These are phyloP conservation scores for Catotricha subobsoleta DNA, from an alignment of 2,888 invertebrate species.

Conservation along the genomic window DNA sequence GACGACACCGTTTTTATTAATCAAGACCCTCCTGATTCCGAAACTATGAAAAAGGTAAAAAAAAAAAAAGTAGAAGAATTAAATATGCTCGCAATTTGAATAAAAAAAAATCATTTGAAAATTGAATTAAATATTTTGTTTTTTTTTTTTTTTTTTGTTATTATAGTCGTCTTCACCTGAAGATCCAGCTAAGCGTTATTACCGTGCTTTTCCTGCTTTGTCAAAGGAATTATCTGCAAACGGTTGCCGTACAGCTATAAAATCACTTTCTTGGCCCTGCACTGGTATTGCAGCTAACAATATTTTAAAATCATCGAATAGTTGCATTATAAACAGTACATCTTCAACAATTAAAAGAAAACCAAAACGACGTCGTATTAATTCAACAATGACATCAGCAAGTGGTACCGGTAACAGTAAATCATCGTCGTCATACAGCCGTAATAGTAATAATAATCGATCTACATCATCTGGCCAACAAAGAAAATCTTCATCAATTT, in stretches of 20 bases:
- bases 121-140: not conserved
- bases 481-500: slow-evolving; percentile 17
- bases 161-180: slow-evolving; percentile 10
- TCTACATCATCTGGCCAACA: slow-evolving; percentile 15
- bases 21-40: not conserved
- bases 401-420: no score
- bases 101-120: no score
- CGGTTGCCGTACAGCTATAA: slow-evolving; percentile 9
- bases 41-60: not conserved
- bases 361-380: slow-evolving; percentile 21
- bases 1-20: not conserved
- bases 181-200: slow-evolving; percentile 56
- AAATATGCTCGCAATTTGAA: no score
- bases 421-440: not conserved
- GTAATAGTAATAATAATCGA: slow-evolving; percentile 12
- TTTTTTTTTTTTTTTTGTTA: not conserved
- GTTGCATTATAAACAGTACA: slow-evolving; percentile 18
- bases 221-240: slow-evolving; percentile 29
- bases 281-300: slow-evolving; percentile 17
- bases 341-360: slow-evolving; percentile 16
- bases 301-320: slow-evolving; percentile 13
- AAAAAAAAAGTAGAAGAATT: not conserved
- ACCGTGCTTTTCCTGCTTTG: slow-evolving; percentile 58
- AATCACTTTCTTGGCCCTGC: slow-evolving; percentile 19
- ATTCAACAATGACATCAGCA: slow-evolving; percentile 13